Conservation (phyloP, 2,113 vertebrate genomes). For the Orycteropus afer region DNA sequence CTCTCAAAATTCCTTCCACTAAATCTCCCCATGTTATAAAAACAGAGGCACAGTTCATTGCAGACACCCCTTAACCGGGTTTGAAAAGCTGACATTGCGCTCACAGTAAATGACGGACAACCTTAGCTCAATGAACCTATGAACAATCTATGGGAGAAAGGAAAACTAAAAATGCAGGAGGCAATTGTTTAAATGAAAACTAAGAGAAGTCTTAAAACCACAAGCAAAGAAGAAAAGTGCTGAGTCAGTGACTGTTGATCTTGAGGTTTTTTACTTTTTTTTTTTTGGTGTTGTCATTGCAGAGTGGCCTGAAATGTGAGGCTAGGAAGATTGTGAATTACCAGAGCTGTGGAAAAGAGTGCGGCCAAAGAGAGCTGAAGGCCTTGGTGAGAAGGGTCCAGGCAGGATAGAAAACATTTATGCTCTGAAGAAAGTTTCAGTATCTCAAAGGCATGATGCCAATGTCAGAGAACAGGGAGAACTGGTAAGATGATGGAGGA, state of each 20-base stretch:
- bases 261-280: background rate
- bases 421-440: background rate
- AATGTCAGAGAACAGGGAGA: background rate
- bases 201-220: background rate
- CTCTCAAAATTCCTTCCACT: background rate
- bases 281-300: background rate
- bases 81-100: background rate
- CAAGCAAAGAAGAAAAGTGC: background rate
- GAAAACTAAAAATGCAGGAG: background rate
- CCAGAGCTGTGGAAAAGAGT: background rate
- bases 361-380: background rate
- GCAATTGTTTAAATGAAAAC: background rate
- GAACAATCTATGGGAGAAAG: background rate
- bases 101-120: background rate
- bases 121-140: background rate
- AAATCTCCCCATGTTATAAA: background rate
- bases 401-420: background rate
- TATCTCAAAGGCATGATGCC: background rate
- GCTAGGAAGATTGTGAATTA: background rate
- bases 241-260: background rate
- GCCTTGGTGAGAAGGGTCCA: background rate
- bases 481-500: background rate
- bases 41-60: background rate
- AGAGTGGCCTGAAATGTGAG: background rate
- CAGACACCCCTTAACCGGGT: fast-evolving